Percentiles rank a stretch among this genome's conserved stretches.
phyloP scores from a whole-genome alignment of 1,140 invertebrate genomes.

The Bombus superbus region DNA sequence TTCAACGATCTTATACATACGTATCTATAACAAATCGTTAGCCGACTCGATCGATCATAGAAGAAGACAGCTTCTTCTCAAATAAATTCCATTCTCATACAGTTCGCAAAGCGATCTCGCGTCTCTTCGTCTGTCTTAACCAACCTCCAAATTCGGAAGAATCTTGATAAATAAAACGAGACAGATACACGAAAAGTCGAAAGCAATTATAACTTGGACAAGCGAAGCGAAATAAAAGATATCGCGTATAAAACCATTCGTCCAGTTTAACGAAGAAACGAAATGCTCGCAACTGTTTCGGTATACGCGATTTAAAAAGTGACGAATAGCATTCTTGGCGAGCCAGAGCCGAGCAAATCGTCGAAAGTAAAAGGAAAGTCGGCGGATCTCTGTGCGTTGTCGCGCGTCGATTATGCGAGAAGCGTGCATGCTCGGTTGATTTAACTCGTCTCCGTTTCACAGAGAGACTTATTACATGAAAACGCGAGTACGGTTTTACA shows the following conservation, averaged over 20 bases:
- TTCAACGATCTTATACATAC: not conserved
- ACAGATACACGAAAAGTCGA: not conserved
- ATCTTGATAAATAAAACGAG: not conserved
- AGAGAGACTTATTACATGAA: conserved; percentile 31
- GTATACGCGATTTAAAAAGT: not conserved
- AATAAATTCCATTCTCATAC: not conserved
- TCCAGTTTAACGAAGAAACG: not conserved
- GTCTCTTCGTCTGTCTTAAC: not conserved
- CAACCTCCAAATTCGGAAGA: not conserved
- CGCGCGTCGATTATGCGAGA: conserved; percentile 39
- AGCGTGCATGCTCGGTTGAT: conserved; percentile 29
- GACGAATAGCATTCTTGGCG: conserved; percentile 1
- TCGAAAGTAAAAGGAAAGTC: conserved; percentile 39
- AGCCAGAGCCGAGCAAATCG: not conserved
- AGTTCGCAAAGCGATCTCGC: not conserved
- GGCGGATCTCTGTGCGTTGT: not conserved
- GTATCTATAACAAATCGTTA: too few species aligned
- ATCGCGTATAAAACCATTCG: not conserved
- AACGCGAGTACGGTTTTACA: conserved; percentile 23
- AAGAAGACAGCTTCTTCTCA: not conserved
- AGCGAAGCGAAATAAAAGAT: not conserved
- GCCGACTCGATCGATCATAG: too few species aligned
- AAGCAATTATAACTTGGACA: not conserved
- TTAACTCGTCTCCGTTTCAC: conserved; percentile 25
- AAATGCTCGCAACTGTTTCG: not conserved